Percentiles rank a stretch among this genome's conserved stretches.
These are phyloP conservation scores for Gymnoscopelus microlampas DNA, from an alignment of 2,797 vertebrate genomes.

Conservation along the genomic window DNA sequence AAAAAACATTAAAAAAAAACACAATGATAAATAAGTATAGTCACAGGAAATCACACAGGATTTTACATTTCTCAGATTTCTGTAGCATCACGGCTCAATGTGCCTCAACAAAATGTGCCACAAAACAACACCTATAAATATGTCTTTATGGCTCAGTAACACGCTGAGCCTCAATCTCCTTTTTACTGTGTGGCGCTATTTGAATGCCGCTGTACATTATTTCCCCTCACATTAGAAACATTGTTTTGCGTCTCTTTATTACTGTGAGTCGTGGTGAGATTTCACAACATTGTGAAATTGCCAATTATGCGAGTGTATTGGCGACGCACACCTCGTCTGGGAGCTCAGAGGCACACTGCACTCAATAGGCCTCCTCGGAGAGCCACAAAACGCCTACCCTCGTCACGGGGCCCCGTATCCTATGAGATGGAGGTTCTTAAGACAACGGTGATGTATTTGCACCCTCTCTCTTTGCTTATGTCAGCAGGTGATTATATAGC, in stretches of 20 bases:
- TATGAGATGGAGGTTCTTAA: conserved; percentile 58
- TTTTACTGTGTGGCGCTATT: not conserved
- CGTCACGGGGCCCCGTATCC: conserved; percentile 53
- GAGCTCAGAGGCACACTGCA: conserved; percentile 44
- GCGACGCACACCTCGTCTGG: conserved; percentile 38
- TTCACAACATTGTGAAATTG: conserved; percentile 30
- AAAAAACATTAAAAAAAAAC: not conserved
- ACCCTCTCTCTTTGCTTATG: conserved; percentile 58
- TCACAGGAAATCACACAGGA: not conserved
- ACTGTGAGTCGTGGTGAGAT: conserved; percentile 22
- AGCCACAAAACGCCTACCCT: conserved; percentile 52
- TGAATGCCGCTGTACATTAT: conserved; percentile 17
- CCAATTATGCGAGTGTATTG: conserved; percentile 42
- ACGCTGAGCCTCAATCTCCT: not conserved
- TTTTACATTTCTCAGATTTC: conserved; percentile 15
- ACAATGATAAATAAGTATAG: conserved; percentile 3
- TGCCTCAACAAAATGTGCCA: not conserved
- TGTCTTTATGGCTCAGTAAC: not conserved
- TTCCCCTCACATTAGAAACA: conserved; percentile 31
- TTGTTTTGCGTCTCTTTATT: conserved; percentile 15
- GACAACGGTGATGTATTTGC: conserved; percentile 46
- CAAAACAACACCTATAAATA: not conserved
- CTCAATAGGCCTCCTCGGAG: conserved; percentile 52
- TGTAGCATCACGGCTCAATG: not conserved
- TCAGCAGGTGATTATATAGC: conserved; percentile 71